phyloP scores from a whole-genome alignment of 2,113 vertebrate species.

The Tursiops truncatus region DNA sequence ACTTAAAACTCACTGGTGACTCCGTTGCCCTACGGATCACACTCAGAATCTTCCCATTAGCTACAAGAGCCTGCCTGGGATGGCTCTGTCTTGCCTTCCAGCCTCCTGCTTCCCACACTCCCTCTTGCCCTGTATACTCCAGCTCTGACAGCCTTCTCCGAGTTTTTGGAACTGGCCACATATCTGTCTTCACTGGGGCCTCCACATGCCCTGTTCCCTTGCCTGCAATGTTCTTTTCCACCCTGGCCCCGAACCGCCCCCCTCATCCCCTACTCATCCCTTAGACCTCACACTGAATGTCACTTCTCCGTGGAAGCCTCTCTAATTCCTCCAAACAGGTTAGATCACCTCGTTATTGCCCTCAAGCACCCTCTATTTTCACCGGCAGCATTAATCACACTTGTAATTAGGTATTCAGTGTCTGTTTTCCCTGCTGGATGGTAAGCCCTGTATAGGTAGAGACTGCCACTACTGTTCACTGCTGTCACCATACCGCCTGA shows the following conservation, averaged over 20 bases:
- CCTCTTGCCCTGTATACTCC: not conserved
- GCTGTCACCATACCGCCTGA: not conserved
- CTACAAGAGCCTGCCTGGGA: not conserved
- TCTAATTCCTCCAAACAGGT: not conserved
- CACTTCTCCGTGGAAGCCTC: not conserved
- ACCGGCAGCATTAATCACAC: not conserved
- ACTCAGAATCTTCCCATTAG: not conserved
- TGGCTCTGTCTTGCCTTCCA: not conserved
- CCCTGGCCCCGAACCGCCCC: accelerated
- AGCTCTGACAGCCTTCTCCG: not conserved
- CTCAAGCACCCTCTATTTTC: not conserved
- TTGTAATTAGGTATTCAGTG: not conserved
- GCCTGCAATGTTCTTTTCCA: not conserved
- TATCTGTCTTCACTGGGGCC: not conserved
- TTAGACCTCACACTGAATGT: not conserved
- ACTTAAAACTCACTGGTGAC: not conserved
- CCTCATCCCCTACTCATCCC: not conserved
- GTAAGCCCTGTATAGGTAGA: accelerated
- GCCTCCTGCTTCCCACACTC: not conserved
- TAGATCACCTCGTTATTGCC: not conserved
- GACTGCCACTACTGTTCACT: not conserved
- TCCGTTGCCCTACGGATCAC: not conserved
- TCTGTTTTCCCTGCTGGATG: not conserved
- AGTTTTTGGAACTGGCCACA: not conserved
- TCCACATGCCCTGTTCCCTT: not conserved